Evolutionary conservation across 2,113 vertebrate genomes (phyloP).

Genomic region (Boleophthalmus pectinirostris): DNA sequence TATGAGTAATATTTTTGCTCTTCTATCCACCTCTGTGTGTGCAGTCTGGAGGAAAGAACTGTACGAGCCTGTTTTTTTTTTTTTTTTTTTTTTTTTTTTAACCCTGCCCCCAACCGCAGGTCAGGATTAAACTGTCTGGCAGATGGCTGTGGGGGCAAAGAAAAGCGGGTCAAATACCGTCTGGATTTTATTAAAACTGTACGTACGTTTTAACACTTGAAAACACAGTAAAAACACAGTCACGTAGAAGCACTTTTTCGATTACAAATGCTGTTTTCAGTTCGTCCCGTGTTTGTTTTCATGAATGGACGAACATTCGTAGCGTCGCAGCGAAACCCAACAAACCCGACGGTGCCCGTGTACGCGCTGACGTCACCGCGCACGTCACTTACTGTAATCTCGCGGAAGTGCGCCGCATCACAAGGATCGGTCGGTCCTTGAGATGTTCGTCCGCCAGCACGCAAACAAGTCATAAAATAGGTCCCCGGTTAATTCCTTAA

Average conservation of each 20-base stretch:
- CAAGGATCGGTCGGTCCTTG: constrained; percentile 35
- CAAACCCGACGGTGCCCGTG: constrained; percentile 22
- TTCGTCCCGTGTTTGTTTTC: not conserved
- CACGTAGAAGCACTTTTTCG: not conserved
- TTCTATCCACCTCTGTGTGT: too few species aligned
- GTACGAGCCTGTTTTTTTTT: too few species aligned
- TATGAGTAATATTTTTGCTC: too few species aligned
- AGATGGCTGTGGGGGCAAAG: constrained; percentile 13
- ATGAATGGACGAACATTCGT: not conserved
- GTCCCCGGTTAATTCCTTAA: too few species aligned
- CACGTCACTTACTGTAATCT: constrained; percentile 55
- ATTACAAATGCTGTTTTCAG: not conserved
- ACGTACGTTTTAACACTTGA: not conserved
- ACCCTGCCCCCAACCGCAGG: constrained; percentile 11
- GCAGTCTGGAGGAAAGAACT: too few species aligned
- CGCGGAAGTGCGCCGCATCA: constrained; percentile 36
- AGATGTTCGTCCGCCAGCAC: constrained; percentile 60
- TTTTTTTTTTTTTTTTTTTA: constrained; percentile 16
- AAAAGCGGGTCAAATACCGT: not conserved
- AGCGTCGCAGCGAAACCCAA: too few species aligned
- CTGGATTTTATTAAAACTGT: not conserved
- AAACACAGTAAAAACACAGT: not conserved
- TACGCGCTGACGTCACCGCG: constrained; percentile 43
- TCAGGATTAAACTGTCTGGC: constrained; percentile 26
- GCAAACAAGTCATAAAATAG: not conserved